Evolutionary conservation across 2,888 invertebrate genomes (phyloP).

Genomic region (Sphaerophoria rueppellii): DNA sequence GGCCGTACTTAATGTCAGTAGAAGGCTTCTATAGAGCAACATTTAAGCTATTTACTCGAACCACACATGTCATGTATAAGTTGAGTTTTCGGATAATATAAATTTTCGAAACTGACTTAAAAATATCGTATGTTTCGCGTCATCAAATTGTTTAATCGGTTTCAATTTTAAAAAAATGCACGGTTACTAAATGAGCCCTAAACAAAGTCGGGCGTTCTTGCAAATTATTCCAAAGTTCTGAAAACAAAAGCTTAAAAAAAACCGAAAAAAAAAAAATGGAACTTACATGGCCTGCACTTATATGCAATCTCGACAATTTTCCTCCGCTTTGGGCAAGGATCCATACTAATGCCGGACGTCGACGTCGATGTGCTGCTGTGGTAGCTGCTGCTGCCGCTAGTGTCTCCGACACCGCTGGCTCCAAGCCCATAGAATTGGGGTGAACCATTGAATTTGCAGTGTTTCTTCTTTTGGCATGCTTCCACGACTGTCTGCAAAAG

Average conservation of each 20-base stretch:
- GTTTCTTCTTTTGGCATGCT: constrained; percentile 95
- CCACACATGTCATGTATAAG: too few relatives aligned
- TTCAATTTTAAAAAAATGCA: too few relatives aligned
- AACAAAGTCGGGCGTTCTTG: background rate
- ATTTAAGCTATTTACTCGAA: too few relatives aligned
- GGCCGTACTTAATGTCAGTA: background rate
- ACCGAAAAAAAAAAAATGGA: constrained; percentile 10
- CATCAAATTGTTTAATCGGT: too few relatives aligned
- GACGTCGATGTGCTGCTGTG: constrained; percentile 80
- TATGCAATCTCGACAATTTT: constrained; percentile 98
- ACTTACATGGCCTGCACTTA: constrained; percentile 98
- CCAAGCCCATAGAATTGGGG: constrained; percentile 92
- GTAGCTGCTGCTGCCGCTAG: constrained; percentile 79
- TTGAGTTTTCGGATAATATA: too few relatives aligned
- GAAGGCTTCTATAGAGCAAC: too few relatives aligned
- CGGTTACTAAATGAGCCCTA: background rate
- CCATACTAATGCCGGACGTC: constrained; percentile 78
- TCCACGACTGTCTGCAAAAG: constrained; percentile 97
- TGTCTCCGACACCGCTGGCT: constrained; percentile 80
- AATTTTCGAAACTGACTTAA: too few relatives aligned
- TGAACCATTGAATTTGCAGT: constrained; percentile 94
- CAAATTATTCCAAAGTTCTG: background rate
- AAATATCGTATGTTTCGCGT: too few relatives aligned
- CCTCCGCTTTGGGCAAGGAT: constrained; percentile 95
- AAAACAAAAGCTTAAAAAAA: constrained; percentile 10